Evolutionary conservation across 2,888 invertebrate genomes (phyloP).

Genomic region (Tachina lurida): DNA sequence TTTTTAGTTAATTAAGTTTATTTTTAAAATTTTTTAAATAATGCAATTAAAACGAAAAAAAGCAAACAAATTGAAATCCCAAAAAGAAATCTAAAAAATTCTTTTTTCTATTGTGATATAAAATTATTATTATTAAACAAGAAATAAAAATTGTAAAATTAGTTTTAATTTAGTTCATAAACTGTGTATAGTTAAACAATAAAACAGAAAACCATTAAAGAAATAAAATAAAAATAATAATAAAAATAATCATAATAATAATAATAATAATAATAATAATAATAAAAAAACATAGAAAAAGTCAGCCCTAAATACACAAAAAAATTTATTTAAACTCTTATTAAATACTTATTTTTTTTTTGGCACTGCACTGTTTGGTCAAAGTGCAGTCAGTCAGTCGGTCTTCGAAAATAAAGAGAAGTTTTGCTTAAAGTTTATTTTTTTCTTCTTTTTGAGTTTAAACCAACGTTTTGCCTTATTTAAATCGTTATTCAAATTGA

Average conservation of each 20-base stretch:
- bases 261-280: slow-evolving; percentile 16
- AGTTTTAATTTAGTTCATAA: slow-evolving; percentile 67
- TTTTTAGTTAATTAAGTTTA: slow-evolving; percentile 35
- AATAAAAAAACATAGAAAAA: slow-evolving; percentile 15
- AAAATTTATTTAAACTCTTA: neutral
- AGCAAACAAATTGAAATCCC: slow-evolving; percentile 48
- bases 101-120: slow-evolving; percentile 82
- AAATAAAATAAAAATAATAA: slow-evolving; percentile 6
- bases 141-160: slow-evolving; percentile 48
- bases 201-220: slow-evolving; percentile 3
- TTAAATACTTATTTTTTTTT: slow-evolving; percentile 5
- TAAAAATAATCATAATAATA: slow-evolving; percentile 7
- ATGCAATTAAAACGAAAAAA: slow-evolving; percentile 31
- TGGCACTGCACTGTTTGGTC: slow-evolving; percentile 19
- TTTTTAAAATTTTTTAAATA: slow-evolving; percentile 17
- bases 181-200: slow-evolving; percentile 50
- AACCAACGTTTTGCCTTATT: slow-evolving; percentile 70
- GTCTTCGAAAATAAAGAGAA: neutral
- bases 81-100: slow-evolving; percentile 73
- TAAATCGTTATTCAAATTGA: slow-evolving; percentile 44
- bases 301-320: slow-evolving; percentile 12
- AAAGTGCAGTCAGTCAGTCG: neutral
- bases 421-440: slow-evolving; percentile 17
- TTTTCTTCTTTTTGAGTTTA: neutral
- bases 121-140: slow-evolving; percentile 74